Conservation (phyloP, 2,797 vertebrate genomes). For the Heterohyrax brucei region DNA sequence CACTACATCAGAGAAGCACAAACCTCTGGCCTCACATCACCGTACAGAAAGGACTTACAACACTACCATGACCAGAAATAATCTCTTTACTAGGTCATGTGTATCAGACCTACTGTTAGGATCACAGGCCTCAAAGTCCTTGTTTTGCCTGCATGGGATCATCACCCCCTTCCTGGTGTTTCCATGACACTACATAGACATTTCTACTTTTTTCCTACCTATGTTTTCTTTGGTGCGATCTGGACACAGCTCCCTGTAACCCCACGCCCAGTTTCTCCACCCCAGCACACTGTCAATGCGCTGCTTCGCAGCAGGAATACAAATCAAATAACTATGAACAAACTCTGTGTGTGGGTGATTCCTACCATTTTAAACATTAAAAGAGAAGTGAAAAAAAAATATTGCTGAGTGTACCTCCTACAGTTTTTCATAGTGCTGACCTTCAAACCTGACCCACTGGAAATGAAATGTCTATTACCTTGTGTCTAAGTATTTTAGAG, state of each 20-base stretch:
- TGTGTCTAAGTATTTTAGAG: constrained; percentile 72
- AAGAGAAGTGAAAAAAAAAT: constrained; percentile 58
- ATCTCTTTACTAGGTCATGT: not conserved
- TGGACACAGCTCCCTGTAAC: not conserved
- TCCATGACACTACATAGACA: not conserved
- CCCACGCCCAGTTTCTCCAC: not conserved
- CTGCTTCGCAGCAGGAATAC: constrained; percentile 52
- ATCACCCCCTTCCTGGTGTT: not conserved
- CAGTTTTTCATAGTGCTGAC: constrained; percentile 57
- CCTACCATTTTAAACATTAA: constrained; percentile 57
- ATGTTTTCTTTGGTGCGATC: not conserved
- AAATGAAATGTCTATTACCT: constrained; percentile 67
- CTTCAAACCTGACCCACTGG: constrained; percentile 50
- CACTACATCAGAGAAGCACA: not conserved
- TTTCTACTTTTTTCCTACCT: not conserved
- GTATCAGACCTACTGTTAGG: not conserved
- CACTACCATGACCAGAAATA: not conserved
- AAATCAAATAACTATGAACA: constrained; percentile 67
- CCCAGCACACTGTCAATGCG: not conserved
- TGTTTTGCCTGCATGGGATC: not conserved
- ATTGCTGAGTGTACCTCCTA: constrained; percentile 48
- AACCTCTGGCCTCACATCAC: not conserved
- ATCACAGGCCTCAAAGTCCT: not conserved
- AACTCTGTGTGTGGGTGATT: constrained; percentile 59
- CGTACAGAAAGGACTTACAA: not conserved